Evolutionary conservation across 2,888 invertebrate species (phyloP).

Genomic region (Plebejus anna): DNA sequence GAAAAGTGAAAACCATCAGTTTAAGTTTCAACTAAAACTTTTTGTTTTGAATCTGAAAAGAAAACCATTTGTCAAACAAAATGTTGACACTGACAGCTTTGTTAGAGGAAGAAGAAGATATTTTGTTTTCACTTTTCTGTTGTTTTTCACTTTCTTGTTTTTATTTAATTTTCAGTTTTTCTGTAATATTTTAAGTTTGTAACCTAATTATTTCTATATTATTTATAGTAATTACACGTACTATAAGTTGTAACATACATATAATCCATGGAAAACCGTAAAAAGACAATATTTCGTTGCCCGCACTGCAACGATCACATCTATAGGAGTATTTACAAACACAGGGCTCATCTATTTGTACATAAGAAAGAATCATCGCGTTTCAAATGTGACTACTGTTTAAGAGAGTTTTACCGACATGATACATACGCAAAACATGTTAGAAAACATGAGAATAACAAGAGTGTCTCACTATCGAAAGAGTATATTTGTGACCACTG

Average conservation of each 20-base stretch:
- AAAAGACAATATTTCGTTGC: conserved; percentile 39
- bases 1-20: too few relatives aligned
- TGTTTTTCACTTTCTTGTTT: background rate
- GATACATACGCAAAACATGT: conserved; percentile 52
- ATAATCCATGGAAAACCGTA: background rate
- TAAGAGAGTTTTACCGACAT: conserved; percentile 52
- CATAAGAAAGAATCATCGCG: conserved; percentile 50
- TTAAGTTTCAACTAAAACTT: too few relatives aligned
- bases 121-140: background rate
- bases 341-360: conserved; percentile 49
- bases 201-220: background rate
- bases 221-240: background rate
- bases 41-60: background rate
- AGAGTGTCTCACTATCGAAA: background rate
- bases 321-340: conserved; percentile 46
- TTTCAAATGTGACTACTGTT: conserved; percentile 50
- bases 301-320: conserved; percentile 49
- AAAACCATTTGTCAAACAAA: background rate
- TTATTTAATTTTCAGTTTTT: background rate
- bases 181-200: background rate
- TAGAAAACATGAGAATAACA: conserved; percentile 31
- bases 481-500: conserved; percentile 2
- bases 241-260: background rate
- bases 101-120: background rate
- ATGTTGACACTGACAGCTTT: background rate